These are phyloP conservation scores for Tamandua tetradactyla DNA, from an alignment of 2,797 vertebrate species.

Conservation along the genomic window DNA sequence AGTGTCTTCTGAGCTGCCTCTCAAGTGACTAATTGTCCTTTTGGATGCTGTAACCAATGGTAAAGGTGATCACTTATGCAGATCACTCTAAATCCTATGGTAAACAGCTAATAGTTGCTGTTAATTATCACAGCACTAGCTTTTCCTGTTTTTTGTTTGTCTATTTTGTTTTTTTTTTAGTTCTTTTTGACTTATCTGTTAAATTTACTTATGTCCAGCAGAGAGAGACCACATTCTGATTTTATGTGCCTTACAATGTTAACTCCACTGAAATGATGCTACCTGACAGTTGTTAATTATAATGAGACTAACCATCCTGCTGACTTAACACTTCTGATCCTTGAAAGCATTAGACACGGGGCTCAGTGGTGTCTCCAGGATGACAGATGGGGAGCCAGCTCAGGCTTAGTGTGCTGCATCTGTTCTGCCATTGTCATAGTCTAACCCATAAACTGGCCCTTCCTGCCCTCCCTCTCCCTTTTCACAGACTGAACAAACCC, in stretches of 20 bases:
- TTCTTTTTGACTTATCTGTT: neutral
- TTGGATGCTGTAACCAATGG: neutral
- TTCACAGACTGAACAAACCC: constrained; percentile 88
- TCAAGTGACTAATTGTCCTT: neutral
- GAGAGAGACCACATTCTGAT: neutral
- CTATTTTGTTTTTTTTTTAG: neutral
- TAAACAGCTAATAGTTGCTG: no score
- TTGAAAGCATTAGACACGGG: neutral
- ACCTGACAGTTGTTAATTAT: neutral
- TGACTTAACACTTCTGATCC: neutral
- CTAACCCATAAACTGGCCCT: neutral
- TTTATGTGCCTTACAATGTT: neutral
- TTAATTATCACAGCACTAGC: neutral
- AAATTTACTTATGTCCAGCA: neutral
- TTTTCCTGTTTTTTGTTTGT: no score
- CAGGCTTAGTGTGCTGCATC: neutral
- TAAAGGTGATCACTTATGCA: neutral
- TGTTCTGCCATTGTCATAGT: neutral
- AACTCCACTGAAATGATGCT: neutral
- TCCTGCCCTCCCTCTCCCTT: neutral
- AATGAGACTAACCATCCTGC: neutral
- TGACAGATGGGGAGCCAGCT: neutral
- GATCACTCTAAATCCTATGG: neutral
- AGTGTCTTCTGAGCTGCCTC: constrained; percentile 69
- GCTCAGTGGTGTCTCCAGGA: neutral